phyloP scores from a whole-genome alignment of 2,113 vertebrate genomes.

The Lucifuga dentata region DNA sequence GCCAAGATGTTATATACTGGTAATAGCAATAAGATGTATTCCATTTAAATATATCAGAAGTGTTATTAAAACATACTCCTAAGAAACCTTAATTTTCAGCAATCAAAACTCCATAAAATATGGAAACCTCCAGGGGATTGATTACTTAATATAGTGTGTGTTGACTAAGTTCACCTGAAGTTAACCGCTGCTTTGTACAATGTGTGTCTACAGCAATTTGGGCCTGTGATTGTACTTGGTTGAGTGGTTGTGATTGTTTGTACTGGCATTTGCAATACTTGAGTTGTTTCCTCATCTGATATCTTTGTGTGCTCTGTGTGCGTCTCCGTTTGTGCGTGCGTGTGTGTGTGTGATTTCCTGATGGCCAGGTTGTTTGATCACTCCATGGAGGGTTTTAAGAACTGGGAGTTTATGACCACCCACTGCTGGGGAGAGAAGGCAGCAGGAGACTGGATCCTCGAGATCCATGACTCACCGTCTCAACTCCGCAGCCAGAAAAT shows the following conservation, averaged over 20 bases:
- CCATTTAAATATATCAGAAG: too few species aligned
- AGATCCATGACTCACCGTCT: constrained; percentile 97
- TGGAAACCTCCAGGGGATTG: not conserved
- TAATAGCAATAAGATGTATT: too few species aligned
- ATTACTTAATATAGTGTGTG: not conserved
- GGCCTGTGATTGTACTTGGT: constrained; percentile 18
- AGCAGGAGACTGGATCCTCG: constrained; percentile 95
- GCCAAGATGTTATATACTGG: too few species aligned
- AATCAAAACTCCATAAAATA: too few species aligned
- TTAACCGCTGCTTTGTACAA: constrained; percentile 16
- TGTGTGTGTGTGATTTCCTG: constrained; percentile 26
- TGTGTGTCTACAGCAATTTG: constrained; percentile 22
- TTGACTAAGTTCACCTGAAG: constrained; percentile 6
- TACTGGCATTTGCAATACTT: constrained; percentile 30
- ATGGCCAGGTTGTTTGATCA: constrained; percentile 95
- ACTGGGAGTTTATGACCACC: constrained; percentile 99
- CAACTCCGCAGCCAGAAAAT: constrained; percentile 98
- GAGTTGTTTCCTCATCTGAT: constrained; percentile 32
- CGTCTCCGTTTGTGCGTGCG: constrained; percentile 7
- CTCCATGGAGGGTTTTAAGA: constrained; percentile 99
- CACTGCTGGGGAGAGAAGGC: constrained; percentile 99
- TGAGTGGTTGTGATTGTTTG: constrained; percentile 24
- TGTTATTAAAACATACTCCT: too few species aligned
- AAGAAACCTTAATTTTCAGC: too few species aligned
- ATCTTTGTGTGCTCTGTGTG: constrained; percentile 23